These are phyloP conservation scores for Leguminivora glycinivorella DNA, from an alignment of 1,140 invertebrate species.

Conservation along the genomic window DNA sequence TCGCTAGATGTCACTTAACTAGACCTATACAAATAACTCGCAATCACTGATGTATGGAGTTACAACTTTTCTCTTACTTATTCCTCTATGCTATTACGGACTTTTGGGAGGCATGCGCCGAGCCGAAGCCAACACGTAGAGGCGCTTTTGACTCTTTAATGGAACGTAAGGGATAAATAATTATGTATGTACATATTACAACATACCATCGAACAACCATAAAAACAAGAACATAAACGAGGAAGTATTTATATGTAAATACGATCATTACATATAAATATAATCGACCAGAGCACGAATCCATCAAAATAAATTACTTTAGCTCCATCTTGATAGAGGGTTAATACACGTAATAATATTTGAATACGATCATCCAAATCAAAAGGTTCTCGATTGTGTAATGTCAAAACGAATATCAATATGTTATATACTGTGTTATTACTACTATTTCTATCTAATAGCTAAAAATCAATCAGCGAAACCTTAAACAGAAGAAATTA, in stretches of 20 bases:
- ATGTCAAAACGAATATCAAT: neutral
- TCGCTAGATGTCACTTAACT: too few species aligned
- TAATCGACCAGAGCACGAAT: neutral
- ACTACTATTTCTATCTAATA: neutral
- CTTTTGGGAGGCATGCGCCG: too few species aligned
- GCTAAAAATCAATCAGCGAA: neutral
- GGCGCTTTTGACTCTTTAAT: too few species aligned
- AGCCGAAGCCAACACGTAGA: too few species aligned
- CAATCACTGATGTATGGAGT: too few species aligned
- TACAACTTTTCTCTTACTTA: too few species aligned
- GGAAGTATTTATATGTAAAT: neutral
- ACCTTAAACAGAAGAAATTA: neutral
- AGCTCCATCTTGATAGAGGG: neutral
- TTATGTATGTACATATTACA: too few species aligned
- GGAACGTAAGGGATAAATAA: too few species aligned
- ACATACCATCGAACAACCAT: too few species aligned
- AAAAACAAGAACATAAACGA: neutral
- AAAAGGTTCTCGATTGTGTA: neutral
- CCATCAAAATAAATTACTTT: neutral
- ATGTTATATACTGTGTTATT: neutral
- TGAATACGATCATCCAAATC: neutral
- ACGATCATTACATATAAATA: neutral
- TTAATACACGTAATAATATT: neutral
- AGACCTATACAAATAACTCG: too few species aligned
- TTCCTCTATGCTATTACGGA: too few species aligned